Conservation (phyloP, 2,888 invertebrate genomes). For the Gymnocheta viridis region DNA sequence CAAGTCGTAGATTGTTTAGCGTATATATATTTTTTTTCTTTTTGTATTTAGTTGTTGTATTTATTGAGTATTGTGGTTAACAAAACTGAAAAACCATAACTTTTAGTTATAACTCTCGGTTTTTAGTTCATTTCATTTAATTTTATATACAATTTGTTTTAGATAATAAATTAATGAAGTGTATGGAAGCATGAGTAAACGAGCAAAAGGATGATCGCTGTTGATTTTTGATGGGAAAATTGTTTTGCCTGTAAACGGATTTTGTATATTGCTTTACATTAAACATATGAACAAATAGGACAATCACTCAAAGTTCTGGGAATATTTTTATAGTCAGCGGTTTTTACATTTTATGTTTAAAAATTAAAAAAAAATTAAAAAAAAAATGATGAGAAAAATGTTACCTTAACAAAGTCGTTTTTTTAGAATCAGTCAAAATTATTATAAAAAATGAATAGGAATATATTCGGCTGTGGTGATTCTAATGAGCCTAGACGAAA, state of each 20-base stretch:
- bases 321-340: background rate
- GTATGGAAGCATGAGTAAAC: constrained; percentile 30
- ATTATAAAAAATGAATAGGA: too few species aligned
- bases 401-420: too few species aligned
- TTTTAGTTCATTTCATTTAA: constrained; percentile 48
- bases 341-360: background rate
- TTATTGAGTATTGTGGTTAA: constrained; percentile 33
- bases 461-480: too few species aligned
- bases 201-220: constrained; percentile 37
- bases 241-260: constrained; percentile 38
- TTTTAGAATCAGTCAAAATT: too few species aligned
- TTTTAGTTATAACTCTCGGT: constrained; percentile 59
- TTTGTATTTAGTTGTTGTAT: background rate
- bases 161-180: constrained; percentile 57
- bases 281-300: too few species aligned
- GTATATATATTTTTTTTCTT: background rate
- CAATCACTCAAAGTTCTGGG: constrained; percentile 8
- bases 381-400: background rate
- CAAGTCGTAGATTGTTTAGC: constrained; percentile 20
- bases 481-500: too few species aligned
- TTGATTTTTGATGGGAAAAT: constrained; percentile 53
- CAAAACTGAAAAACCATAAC: constrained; percentile 58
- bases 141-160: constrained; percentile 52
- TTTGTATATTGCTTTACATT: constrained; percentile 34
- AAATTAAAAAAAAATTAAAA: background rate